Conservation (phyloP, 2,888 invertebrate species). For the Busseola fusca region DNA sequence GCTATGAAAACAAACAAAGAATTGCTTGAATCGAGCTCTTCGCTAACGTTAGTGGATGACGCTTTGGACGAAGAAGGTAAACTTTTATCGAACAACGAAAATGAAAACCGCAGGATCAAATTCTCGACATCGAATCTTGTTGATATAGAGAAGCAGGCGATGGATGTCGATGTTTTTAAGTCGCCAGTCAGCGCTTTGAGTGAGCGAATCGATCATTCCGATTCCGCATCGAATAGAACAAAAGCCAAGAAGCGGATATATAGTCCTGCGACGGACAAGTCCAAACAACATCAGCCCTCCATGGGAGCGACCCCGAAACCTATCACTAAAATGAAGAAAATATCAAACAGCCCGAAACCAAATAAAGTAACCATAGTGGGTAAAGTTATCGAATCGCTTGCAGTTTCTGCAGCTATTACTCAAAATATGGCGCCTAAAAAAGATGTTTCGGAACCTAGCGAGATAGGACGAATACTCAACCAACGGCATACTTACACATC, state of each 20-base stretch:
- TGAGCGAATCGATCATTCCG: neutral
- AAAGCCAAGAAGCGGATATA: slow-evolving; percentile 74
- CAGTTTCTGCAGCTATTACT: neutral
- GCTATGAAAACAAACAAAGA: slow-evolving; percentile 79
- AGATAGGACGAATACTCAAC: no score
- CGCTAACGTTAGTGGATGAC: slow-evolving; percentile 80
- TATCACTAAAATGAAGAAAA: slow-evolving; percentile 73
- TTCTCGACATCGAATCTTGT: slow-evolving; percentile 59
- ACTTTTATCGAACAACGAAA: neutral
- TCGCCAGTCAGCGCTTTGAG: neutral
- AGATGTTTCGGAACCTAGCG: slow-evolving; percentile 6
- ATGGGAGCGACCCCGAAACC: slow-evolving; percentile 79
- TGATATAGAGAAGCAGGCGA: slow-evolving; percentile 53
- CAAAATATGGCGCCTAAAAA: slow-evolving; percentile 46
- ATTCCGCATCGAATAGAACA: accelerated
- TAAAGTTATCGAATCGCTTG: neutral
- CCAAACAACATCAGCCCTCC: slow-evolving; percentile 39
- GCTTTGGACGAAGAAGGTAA: slow-evolving; percentile 54
- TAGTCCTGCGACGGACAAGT: slow-evolving; percentile 64
- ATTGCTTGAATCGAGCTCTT: slow-evolving; percentile 74
- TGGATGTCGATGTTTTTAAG: slow-evolving; percentile 30
- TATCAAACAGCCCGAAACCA: slow-evolving; percentile 65
- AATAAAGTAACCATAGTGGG: neutral
- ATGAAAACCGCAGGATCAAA: neutral
- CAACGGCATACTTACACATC: neutral